A percentile compares a stretch with the other conserved stretches of the same genome.
phyloP scores from a whole-genome alignment of 2,888 invertebrate genomes.

The Pemphredon lugubris region DNA sequence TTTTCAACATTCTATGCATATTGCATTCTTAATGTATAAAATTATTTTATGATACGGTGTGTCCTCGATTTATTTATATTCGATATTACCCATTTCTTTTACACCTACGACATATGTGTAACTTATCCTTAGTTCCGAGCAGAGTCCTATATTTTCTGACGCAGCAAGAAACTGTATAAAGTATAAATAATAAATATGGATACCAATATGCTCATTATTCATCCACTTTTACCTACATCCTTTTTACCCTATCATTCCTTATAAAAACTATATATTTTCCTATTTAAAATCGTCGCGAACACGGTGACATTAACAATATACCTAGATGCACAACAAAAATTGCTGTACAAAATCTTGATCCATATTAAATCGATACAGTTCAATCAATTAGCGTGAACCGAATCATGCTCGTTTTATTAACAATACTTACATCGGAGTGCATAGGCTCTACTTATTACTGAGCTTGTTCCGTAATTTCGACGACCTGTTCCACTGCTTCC shows the following conservation, averaged over 20 bases:
- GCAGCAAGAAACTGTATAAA: background rate
- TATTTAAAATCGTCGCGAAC: too few species aligned
- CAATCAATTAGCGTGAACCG: too few species aligned
- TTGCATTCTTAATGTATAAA: constrained; percentile 13
- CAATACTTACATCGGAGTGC: too few species aligned
- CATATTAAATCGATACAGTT: too few species aligned
- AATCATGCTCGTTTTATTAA: too few species aligned
- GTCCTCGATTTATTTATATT: background rate
- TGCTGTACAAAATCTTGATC: too few species aligned
- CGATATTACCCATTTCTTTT: background rate
- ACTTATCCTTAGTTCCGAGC: constrained; percentile 4
- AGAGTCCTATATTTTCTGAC: constrained; percentile 6
- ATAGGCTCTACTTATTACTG: background rate
- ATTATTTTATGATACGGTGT: background rate
- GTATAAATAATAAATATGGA: constrained; percentile 4
- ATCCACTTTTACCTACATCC: background rate
- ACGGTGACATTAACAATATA: too few species aligned
- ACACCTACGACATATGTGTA: background rate
- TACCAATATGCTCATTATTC: background rate
- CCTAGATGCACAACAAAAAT: too few species aligned
- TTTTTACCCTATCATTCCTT: background rate
- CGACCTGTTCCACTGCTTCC: constrained; percentile 15
- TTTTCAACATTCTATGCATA: constrained; percentile 7
- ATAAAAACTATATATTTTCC: too few species aligned
- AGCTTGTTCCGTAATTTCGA: constrained; percentile 6